A percentile compares a stretch with the other conserved stretches of the same genome.
Evolutionary conservation across 1,140 invertebrate species (phyloP).

Genomic region (Oedothorax gibbosus): DNA sequence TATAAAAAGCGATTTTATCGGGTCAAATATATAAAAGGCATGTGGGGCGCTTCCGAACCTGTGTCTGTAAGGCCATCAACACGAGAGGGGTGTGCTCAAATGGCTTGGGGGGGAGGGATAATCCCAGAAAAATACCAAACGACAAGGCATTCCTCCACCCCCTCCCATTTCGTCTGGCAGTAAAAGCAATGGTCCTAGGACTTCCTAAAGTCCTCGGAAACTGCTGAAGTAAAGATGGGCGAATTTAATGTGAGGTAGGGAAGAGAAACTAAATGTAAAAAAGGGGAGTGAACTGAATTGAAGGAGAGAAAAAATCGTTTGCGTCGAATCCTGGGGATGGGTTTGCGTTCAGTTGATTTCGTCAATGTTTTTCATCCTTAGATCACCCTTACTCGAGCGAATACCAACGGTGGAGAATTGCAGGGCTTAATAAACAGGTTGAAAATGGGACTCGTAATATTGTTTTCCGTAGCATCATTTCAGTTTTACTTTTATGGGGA

Average conservation of each 20-base stretch:
- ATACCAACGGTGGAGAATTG: conserved; percentile 10
- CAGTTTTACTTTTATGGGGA: conserved; percentile 21
- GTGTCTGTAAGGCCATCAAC: conserved; percentile 55
- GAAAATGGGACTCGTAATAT: neutral
- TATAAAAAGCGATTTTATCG: conserved; percentile 22
- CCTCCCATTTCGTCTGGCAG: conserved; percentile 43
- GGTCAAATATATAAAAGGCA: conserved; percentile 37
- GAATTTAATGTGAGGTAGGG: conserved; percentile 48
- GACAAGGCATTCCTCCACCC: conserved; percentile 48
- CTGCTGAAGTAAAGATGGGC: conserved; percentile 41
- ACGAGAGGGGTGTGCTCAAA: conserved; percentile 50
- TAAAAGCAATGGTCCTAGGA: conserved; percentile 49
- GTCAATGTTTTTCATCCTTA: conserved; percentile 50
- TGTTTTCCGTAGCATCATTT: conserved; percentile 30
- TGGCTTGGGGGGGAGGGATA: conserved; percentile 42
- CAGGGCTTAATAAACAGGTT: conserved; percentile 17
- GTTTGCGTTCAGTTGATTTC: conserved; percentile 59
- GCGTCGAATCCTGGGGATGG: conserved; percentile 18
- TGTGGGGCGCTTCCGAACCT: conserved; percentile 11
- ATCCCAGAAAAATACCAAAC: conserved; percentile 61
- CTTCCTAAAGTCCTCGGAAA: conserved; percentile 44
- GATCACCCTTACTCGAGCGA: conserved; percentile 13
- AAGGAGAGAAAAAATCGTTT: conserved; percentile 28
- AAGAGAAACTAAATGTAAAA: conserved; percentile 23
- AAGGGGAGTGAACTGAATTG: conserved; percentile 32